Conservation (phyloP, 2,797 vertebrate species). For the Mormyrus proboscirostris region DNA sequence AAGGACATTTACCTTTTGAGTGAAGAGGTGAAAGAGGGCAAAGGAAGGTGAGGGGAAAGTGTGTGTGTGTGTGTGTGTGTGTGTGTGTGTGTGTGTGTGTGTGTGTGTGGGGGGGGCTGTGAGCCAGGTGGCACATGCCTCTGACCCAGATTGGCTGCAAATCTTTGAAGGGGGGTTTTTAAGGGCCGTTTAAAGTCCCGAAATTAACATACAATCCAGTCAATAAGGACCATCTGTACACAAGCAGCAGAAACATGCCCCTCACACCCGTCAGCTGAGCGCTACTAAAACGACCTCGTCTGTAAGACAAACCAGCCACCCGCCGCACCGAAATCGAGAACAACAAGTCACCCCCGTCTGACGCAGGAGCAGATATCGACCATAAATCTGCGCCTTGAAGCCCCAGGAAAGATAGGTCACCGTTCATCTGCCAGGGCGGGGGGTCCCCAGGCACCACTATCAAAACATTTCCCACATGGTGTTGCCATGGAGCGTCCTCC, state of each 20-base stretch:
- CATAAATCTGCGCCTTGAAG: background rate
- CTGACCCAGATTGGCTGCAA: constrained; percentile 16
- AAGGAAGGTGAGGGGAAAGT: background rate
- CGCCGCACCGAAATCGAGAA: background rate
- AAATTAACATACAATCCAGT: constrained; percentile 13
- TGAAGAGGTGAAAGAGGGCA: background rate
- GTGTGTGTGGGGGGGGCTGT: background rate
- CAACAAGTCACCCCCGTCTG: background rate
- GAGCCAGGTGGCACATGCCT: background rate
- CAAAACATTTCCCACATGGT: constrained; percentile 8
- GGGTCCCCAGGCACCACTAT: constrained; percentile 9
- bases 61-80: background rate
- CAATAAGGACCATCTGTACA: constrained; percentile 15
- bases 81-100: no score
- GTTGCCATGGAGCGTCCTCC: constrained; percentile 12
- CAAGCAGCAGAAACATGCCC: background rate
- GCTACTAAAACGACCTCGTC: background rate
- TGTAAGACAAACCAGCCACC: background rate
- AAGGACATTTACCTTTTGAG: background rate
- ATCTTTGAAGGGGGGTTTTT: background rate
- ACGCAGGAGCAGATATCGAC: background rate
- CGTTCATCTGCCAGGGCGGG: background rate
- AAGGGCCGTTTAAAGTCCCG: constrained; percentile 2
- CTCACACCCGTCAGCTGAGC: background rate
- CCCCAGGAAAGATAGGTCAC: background rate